These are phyloP conservation scores for Eristalis tenax DNA, from an alignment of 2,888 invertebrate species.

Conservation along the genomic window DNA sequence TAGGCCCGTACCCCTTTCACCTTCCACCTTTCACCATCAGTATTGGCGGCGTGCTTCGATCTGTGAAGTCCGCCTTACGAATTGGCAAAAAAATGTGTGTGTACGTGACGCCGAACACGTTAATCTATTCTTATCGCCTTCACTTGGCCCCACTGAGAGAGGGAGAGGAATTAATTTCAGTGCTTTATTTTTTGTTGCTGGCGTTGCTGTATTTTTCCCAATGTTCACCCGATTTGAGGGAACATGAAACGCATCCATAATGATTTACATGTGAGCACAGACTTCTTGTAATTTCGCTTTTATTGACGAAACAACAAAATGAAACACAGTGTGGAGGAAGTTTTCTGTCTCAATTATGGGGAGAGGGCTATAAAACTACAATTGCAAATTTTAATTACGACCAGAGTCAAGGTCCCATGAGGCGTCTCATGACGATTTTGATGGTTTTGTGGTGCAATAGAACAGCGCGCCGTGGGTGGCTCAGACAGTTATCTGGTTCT, in stretches of 20 bases:
- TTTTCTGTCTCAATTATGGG: background rate
- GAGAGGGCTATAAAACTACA: background rate
- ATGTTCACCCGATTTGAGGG: background rate
- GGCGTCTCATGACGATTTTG: background rate
- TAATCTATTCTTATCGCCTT: conserved; percentile 8
- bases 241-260: conserved; percentile 11
- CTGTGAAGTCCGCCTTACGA: conserved; percentile 1
- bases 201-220: background rate
- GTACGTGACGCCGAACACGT: conserved; percentile 48
- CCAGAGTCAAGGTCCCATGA: background rate
- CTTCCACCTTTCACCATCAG: background rate
- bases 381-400: background rate
- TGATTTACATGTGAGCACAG: background rate
- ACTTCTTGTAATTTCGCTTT: background rate
- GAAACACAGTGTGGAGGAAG: background rate
- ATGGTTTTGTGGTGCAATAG: background rate
- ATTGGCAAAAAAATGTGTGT: background rate
- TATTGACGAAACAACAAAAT: conserved; percentile 9
- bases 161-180: background rate
- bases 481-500: background rate
- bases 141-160: background rate
- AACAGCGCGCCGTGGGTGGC: background rate
- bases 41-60: background rate
- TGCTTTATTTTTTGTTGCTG: background rate
- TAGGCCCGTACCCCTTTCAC: background rate